These are phyloP conservation scores for Passer domesticus DNA, from an alignment of 2,113 vertebrate genomes.

Conservation along the genomic window DNA sequence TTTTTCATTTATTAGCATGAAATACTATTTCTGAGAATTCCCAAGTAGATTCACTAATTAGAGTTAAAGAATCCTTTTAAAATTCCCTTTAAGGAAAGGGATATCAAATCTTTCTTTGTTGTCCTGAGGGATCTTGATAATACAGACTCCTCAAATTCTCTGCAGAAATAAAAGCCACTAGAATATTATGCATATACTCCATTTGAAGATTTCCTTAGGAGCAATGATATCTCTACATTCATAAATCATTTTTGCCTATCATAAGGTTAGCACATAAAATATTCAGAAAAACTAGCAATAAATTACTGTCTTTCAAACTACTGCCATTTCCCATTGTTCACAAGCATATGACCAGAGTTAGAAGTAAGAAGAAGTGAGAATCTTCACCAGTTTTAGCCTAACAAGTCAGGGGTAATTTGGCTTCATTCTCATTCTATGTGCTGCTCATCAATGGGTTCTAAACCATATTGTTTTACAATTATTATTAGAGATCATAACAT, in stretches of 20 bases:
- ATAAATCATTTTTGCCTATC: not conserved
- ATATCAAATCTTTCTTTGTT: slow-evolving; percentile 3
- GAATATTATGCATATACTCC: slow-evolving; percentile 1
- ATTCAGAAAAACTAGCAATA: slow-evolving; percentile 10
- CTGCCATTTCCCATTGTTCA: not conserved
- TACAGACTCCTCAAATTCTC: slow-evolving; percentile 34
- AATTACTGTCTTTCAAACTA: not conserved
- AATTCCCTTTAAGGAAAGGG: slow-evolving; percentile 54
- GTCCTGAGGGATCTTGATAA: slow-evolving; percentile 56
- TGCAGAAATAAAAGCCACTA: slow-evolving; percentile 16
- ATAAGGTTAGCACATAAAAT: slow-evolving; percentile 12
- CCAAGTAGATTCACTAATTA: slow-evolving; percentile 41
- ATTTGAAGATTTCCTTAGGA: slow-evolving; percentile 46
- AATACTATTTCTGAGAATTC: slow-evolving; percentile 27
- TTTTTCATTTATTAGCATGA: not conserved
- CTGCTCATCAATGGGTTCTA: not conserved
- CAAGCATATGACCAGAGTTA: not conserved
- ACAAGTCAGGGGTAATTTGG: not conserved
- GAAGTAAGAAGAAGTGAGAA: not conserved
- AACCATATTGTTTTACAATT: not conserved
- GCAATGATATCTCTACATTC: not conserved
- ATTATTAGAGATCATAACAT: not conserved
- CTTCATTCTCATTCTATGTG: not conserved
- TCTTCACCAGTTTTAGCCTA: not conserved
- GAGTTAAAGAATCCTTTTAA: slow-evolving; percentile 50